Percentiles rank a stretch among this genome's conserved stretches.
Conservation (phyloP, 2,888 invertebrate genomes). For the Chrysolina oricalcia region DNA sequence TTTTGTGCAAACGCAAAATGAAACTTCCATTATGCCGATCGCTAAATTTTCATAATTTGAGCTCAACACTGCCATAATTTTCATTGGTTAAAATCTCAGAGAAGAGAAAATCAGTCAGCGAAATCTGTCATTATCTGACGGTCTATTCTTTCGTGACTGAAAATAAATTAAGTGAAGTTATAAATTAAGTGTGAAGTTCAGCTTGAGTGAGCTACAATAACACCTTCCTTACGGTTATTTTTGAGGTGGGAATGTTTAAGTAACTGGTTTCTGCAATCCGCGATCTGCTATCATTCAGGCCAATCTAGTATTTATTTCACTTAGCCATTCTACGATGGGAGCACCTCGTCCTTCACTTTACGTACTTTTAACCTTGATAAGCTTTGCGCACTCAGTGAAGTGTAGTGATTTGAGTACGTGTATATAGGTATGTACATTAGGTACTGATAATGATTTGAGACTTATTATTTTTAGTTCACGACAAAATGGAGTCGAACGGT, state of each 20-base stretch:
- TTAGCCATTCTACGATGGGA: not conserved
- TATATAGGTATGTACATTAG: not conserved
- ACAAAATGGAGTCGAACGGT: slow-evolving; percentile 63
- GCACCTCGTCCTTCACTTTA: not conserved
- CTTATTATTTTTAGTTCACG: not conserved
- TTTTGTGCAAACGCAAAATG: too few relatives aligned
- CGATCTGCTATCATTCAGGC: not conserved
- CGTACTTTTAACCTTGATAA: slow-evolving; percentile 7
- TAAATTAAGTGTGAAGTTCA: too few relatives aligned
- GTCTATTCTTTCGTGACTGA: too few relatives aligned
- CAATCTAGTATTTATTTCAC: slow-evolving; percentile 1
- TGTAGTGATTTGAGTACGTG: slow-evolving; percentile 12
- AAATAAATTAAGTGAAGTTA: too few relatives aligned
- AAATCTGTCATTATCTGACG: too few relatives aligned
- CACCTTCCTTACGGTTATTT: not conserved
- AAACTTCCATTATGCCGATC: too few relatives aligned
- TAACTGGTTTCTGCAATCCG: not conserved
- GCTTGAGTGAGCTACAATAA: too few relatives aligned
- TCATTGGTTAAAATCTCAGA: too few relatives aligned
- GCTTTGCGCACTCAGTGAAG: not conserved
- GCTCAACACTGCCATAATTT: too few relatives aligned
- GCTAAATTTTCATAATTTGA: too few relatives aligned
- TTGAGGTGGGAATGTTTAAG: not conserved
- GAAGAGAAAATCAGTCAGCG: too few relatives aligned
- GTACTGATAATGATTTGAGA: not conserved